Conservation (phyloP, 1,140 invertebrate species). For the Adelges cooleyi region DNA sequence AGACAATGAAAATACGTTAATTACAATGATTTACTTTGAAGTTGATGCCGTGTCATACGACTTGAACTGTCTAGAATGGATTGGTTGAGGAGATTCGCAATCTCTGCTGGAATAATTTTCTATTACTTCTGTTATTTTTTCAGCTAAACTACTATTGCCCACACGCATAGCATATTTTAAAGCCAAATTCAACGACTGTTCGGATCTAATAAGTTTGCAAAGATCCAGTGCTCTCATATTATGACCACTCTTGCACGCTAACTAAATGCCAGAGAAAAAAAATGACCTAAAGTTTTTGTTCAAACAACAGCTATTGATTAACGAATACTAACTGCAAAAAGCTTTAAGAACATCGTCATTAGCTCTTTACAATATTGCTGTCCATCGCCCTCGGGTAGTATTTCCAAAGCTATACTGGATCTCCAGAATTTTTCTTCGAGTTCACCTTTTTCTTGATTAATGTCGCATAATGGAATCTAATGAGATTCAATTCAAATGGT, state of each 20-base stretch:
- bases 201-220: conserved; percentile 66
- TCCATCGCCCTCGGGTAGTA: conserved; percentile 35
- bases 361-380: conserved; percentile 51
- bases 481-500: too few relatives aligned
- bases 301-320: too few relatives aligned
- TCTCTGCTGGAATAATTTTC: not conserved
- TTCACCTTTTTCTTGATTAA: conserved; percentile 64
- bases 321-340: conserved; percentile 71
- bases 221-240: conserved; percentile 78
- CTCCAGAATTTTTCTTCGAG: conserved; percentile 66
- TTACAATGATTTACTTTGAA: not conserved
- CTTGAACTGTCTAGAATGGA: not conserved
- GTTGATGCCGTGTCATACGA: not conserved
- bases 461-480: conserved; percentile 69
- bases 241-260: conserved; percentile 67
- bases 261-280: too few relatives aligned
- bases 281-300: too few relatives aligned
- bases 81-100: not conserved
- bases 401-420: conserved; percentile 3
- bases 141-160: conserved; percentile 61
- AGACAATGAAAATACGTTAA: not conserved
- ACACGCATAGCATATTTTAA: conserved; percentile 74
- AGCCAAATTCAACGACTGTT: conserved; percentile 65
- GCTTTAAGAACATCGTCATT: conserved; percentile 69
- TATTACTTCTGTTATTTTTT: conserved; percentile 48